Percentiles rank a stretch among this genome's conserved stretches.
These are phyloP conservation scores for Nerophis ophidion DNA, from an alignment of 2,113 vertebrate species.

Conservation along the genomic window DNA sequence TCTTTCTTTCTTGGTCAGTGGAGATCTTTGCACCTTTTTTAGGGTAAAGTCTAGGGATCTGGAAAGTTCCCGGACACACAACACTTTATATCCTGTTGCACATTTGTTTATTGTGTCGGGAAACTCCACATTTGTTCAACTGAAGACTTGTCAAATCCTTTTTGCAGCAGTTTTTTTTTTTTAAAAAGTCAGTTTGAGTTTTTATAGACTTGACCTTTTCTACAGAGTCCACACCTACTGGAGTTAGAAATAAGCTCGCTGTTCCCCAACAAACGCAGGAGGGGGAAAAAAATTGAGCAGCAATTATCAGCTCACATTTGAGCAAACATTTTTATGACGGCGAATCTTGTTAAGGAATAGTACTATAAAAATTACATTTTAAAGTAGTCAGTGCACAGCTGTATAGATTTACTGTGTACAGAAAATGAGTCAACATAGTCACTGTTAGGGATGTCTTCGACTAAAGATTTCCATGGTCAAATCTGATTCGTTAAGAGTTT, in stretches of 20 bases:
- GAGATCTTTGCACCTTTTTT: conserved; percentile 41
- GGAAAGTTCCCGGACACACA: too few species aligned
- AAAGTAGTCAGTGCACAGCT: too few species aligned
- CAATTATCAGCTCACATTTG: not conserved
- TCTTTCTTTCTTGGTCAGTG: conserved; percentile 20
- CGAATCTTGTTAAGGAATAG: too few species aligned
- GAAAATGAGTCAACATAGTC: too few species aligned
- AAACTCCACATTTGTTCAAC: not conserved
- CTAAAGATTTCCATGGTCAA: too few species aligned
- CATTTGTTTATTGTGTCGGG: not conserved
- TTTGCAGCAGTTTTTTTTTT: too few species aligned
- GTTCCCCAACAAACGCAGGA: not conserved
- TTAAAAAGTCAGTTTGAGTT: not conserved
- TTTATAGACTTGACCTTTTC: not conserved
- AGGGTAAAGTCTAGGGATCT: too few species aligned
- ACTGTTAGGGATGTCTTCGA: too few species aligned
- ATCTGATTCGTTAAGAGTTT: too few species aligned
- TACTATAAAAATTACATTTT: too few species aligned
- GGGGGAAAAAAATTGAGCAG: not conserved
- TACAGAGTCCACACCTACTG: not conserved
- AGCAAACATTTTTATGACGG: too few species aligned
- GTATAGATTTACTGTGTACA: too few species aligned
- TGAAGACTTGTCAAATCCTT: not conserved
- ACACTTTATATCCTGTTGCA: not conserved
- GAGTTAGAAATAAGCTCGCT: not conserved